Base-by-base conservation (phyloP, 2,888 invertebrate genomes). In the Agrilus cyanescens region DNA sequence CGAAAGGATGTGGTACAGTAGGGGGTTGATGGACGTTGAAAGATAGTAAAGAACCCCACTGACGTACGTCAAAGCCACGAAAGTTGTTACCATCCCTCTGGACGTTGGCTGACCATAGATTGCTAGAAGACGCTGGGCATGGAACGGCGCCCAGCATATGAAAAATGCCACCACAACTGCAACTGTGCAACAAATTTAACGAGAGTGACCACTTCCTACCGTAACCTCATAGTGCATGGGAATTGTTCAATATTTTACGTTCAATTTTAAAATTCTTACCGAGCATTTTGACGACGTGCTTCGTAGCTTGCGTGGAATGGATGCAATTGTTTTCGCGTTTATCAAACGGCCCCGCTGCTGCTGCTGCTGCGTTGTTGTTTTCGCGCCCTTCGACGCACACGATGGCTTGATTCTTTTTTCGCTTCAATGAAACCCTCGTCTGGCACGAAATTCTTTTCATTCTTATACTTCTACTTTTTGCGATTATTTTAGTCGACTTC, bases 1-100 rank as follows among this genome's bases (percentile, higher is more conserved):
- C 10, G 91, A 93, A 91, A 95, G 90, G 41, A 91, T 85, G 66
- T 93, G 87, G 69, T 95, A 95, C 32, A 94, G 76, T 49, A 94
- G 75, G 0, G 95, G 94, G 66, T 95, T 95, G 60, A 94, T 83
- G 56, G 88, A 89, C 12, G 94, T 89, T 8, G 91, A 91, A 53
- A 93, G 67, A 67, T 89, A 95, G 71, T 94, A 94, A 46, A 91
- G 76, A 0, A 94, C 78, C 0, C 94, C 94, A 1, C 90, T 91
- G 33, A 82, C 72, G 64, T 93, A 87, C 4, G 83, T 87, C 44
- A 88, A 68, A 53, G 56, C 63, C 53, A 42, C 64, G 56, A 38
- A 53, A 52, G 48, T 50, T 13, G 42, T 49, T 12, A 45, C 43
- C 41, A 52, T 47, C 46, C 44, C 44, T 15, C 50, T 50, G 2